A percentile compares a stretch with the other conserved stretches of the same genome.
Evolutionary conservation across 2,888 invertebrate species (phyloP).

Genomic region (Linnaemya vulpina): DNA sequence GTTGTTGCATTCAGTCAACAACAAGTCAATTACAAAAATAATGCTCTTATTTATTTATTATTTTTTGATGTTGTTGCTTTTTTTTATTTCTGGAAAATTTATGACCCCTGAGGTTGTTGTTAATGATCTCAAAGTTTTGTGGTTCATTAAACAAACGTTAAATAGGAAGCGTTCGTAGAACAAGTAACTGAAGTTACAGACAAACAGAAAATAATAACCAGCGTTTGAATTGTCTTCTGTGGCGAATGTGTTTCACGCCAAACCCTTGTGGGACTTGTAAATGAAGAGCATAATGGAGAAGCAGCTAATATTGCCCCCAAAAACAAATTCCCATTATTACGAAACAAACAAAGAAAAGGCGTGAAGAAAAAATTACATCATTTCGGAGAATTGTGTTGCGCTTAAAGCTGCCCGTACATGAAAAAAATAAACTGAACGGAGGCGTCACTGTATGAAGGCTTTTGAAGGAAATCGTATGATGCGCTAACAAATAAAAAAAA

Average conservation of each 20-base stretch:
- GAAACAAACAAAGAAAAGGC: constrained; percentile 13
- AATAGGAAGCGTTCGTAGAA: constrained; percentile 1
- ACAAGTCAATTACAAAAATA: constrained; percentile 55
- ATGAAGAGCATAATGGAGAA: not conserved
- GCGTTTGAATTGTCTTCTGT: not conserved
- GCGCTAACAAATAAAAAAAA: too few species aligned
- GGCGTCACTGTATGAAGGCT: not conserved
- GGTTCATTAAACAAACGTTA: constrained; percentile 56
- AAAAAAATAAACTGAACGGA: not conserved
- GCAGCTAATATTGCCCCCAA: not conserved
- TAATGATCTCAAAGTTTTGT: constrained; percentile 45
- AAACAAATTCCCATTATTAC: constrained; percentile 29
- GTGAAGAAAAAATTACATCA: constrained; percentile 48
- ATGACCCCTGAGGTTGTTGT: constrained; percentile 51
- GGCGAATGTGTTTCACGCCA: not conserved
- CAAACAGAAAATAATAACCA: constrained; percentile 16
- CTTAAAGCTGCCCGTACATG: not conserved
- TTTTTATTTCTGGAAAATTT: constrained; percentile 23
- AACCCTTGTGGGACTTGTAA: constrained; percentile 41
- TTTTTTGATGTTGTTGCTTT: not conserved
- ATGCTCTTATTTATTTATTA: not conserved
- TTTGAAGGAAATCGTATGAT: too few species aligned
- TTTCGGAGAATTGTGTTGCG: constrained; percentile 15
- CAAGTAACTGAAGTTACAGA: not conserved
- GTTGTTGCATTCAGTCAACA: not conserved